Evolutionary conservation across 2,113 vertebrate genomes (phyloP).

Genomic region (Taurulus bubalis): DNA sequence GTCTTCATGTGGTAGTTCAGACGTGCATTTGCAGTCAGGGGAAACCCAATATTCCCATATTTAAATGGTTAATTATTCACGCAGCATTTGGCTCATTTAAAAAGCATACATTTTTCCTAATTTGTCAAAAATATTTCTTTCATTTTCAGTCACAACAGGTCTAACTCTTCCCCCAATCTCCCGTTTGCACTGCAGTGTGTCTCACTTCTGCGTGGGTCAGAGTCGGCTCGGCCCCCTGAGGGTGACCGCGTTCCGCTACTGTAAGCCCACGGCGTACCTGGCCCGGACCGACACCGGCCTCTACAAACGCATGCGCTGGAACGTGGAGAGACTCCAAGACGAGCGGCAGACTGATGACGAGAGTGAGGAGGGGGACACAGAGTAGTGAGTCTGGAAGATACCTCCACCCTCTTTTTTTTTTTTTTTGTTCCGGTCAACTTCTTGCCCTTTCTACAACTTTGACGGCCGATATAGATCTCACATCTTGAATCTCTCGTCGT

Average conservation of each 20-base stretch:
- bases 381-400: constrained; percentile 83
- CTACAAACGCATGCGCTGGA: constrained; percentile 91
- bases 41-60: not conserved
- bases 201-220: constrained; percentile 86
- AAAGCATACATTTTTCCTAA: not conserved
- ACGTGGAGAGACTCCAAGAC: constrained; percentile 76
- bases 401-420: not conserved
- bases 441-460: not conserved
- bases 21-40: not conserved
- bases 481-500: not conserved
- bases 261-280: constrained; percentile 80
- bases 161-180: not conserved
- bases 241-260: constrained; percentile 85
- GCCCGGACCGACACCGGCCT: constrained; percentile 70
- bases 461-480: not conserved
- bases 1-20: not conserved
- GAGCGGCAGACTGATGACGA: constrained; percentile 2
- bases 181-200: constrained; percentile 73
- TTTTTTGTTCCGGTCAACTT: not conserved
- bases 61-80: not conserved
- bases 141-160: not conserved
- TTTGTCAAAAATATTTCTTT: not conserved
- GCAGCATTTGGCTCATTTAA: not conserved
- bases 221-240: constrained; percentile 75
- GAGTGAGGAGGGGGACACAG: constrained; percentile 61